Percentiles rank a stretch among this genome's conserved stretches.
phyloP scores from a whole-genome alignment of 2,888 invertebrate genomes.

The Acronicta leporina region DNA sequence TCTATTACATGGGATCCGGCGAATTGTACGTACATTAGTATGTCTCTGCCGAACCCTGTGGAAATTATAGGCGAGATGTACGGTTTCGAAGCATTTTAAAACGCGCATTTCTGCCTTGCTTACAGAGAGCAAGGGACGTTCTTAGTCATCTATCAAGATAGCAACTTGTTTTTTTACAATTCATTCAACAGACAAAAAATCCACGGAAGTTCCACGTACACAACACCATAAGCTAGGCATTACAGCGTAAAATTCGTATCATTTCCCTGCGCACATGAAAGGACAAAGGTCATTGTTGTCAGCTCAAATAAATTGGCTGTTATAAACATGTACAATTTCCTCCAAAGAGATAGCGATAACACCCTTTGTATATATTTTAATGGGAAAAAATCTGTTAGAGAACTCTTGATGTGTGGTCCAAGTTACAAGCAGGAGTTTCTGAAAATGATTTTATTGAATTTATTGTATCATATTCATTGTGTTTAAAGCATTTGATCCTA shows the following conservation, averaged over 20 bases:
- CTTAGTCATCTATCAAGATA: no score
- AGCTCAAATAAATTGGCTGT: conserved; percentile 26
- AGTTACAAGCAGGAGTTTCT: conserved; percentile 1
- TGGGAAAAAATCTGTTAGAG: conserved; percentile 59
- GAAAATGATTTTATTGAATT: no score
- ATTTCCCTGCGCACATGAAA: conserved; percentile 9
- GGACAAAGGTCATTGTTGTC: conserved; percentile 12
- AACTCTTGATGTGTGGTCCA: conserved; percentile 28
- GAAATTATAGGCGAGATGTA: no score
- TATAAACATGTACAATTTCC: conserved; percentile 34
- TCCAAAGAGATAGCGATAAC: conserved; percentile 49
- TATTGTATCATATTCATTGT: no score
- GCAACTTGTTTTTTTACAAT: no score
- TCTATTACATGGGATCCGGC: no score
- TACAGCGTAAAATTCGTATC: conserved; percentile 3
- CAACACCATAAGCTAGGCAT: conserved; percentile 18
- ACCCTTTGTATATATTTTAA: conserved; percentile 55
- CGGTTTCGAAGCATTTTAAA: no score
- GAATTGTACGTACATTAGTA: no score
- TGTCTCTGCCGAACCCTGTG: no score
- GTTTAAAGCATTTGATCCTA: no score
- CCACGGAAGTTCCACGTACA: conserved; percentile 9
- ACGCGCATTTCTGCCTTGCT: no score
- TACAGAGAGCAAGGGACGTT: no score
- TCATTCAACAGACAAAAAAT: conserved; percentile 7